These are phyloP conservation scores for Campylomormyrus numenius DNA, from an alignment of 2,113 vertebrate species.

Conservation along the genomic window DNA sequence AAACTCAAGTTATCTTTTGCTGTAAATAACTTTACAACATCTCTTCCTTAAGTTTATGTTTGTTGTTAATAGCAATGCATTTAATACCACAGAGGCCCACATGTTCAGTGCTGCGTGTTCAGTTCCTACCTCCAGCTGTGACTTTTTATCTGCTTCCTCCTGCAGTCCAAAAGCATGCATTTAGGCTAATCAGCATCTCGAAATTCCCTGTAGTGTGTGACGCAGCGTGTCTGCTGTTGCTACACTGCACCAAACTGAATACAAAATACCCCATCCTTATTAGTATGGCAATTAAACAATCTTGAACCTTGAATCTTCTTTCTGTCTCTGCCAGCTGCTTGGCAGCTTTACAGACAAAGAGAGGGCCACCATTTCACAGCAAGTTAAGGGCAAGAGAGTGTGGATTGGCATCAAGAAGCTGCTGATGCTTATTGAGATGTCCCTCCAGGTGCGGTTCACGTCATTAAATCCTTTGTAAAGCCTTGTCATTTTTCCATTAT, in stretches of 20 bases:
- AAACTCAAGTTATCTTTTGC: not conserved
- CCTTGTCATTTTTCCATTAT: not conserved
- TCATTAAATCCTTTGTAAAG: not conserved
- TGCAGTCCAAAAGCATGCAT: not conserved
- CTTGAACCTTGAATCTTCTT: not conserved
- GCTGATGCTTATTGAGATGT: constrained; percentile 97
- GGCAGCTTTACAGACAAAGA: constrained; percentile 92
- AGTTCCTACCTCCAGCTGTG: not conserved
- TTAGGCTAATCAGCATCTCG: not conserved
- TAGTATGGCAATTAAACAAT: not conserved
- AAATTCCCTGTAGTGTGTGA: not conserved
- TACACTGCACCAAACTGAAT: not conserved
- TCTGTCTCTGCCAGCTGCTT: constrained; percentile 67
- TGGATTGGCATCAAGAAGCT: constrained; percentile 98
- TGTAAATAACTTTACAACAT: not conserved
- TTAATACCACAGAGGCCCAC: not conserved
- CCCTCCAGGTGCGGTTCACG: constrained; percentile 72
- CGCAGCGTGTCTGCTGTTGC: not conserved
- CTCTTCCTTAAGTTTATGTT: not conserved
- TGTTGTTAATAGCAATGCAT: not conserved
- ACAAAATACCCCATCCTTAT: not conserved
- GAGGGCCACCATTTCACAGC: constrained; percentile 75
- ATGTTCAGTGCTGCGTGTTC: not conserved
- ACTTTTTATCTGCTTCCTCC: not conserved
- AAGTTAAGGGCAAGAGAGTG: constrained; percentile 82